These are phyloP conservation scores for Adelosebastes latens DNA, from an alignment of 2,797 vertebrate genomes.

Conservation along the genomic window DNA sequence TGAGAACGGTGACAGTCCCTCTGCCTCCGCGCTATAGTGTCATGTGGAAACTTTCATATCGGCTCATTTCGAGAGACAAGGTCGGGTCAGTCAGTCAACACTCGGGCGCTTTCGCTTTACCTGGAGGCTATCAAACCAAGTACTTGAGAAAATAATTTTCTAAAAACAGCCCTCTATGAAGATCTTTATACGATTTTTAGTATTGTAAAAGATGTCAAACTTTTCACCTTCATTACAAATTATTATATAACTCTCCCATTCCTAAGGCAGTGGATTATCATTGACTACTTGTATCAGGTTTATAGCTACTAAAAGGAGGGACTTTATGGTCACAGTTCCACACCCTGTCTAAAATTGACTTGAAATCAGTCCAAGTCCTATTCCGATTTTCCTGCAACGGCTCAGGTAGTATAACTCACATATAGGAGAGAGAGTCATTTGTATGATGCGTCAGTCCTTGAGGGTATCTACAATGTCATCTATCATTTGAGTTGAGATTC, in stretches of 20 bases:
- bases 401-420: neutral
- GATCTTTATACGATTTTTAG: neutral
- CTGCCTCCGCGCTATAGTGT: conserved; percentile 26
- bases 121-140: conserved; percentile 33
- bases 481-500: neutral
- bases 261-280: neutral
- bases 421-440: neutral
- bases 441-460: neutral
- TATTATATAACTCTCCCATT: neutral
- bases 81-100: conserved; percentile 45
- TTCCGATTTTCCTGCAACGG: neutral
- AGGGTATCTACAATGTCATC: conserved; percentile 5
- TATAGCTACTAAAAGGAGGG: neutral
- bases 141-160: neutral
- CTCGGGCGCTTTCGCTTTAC: conserved; percentile 14
- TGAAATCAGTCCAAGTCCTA: conserved; percentile 27
- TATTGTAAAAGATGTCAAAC: neutral
- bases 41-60: conserved; percentile 52
- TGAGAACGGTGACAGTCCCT: conserved; percentile 48
- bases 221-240: neutral
- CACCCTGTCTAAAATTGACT: conserved; percentile 7
- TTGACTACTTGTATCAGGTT: neutral
- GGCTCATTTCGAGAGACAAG: conserved; percentile 51
- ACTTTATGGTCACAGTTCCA: conserved; percentile 15
- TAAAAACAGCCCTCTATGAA: neutral